Percentiles rank a stretch among this genome's conserved stretches.
phyloP scores from a whole-genome alignment of 2,888 invertebrate species.

The Dendrolimus pini region DNA sequence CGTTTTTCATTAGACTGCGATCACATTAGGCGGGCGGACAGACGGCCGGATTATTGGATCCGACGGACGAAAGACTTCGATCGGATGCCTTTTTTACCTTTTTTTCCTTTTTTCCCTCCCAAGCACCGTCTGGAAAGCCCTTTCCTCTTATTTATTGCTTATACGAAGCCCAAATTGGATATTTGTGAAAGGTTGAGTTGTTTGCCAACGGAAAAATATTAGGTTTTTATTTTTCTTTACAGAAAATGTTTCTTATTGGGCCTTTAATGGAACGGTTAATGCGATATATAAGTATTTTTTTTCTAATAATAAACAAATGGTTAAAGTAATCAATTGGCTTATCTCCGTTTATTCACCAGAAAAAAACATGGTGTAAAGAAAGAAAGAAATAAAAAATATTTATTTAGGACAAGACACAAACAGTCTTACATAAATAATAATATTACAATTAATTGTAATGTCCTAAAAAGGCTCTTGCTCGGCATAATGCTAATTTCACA shows the following conservation, averaged over 20 bases:
- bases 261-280: background rate
- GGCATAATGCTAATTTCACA: too few species aligned
- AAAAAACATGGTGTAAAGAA: too few species aligned
- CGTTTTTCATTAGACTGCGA: constrained; percentile 75
- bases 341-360: too few species aligned
- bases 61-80: constrained; percentile 74
- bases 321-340: too few species aligned
- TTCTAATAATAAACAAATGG: too few species aligned
- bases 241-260: constrained; percentile 16
- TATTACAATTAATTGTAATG: too few species aligned
- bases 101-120: constrained; percentile 41
- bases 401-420: too few species aligned
- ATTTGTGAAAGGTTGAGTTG: constrained; percentile 68
- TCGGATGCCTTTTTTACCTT: constrained; percentile 62
- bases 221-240: constrained; percentile 25
- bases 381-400: too few species aligned
- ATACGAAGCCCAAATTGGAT: constrained; percentile 73
- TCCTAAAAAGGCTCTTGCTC: too few species aligned
- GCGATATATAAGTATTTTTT: constrained; percentile 4
- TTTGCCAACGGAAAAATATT: constrained; percentile 56
- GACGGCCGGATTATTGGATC: constrained; percentile 75
- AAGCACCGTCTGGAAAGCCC: constrained; percentile 69
- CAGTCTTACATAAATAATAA: too few species aligned
- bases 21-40: constrained; percentile 75
- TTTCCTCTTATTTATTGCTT: constrained; percentile 77